Evolutionary conservation across 2,797 vertebrate genomes (phyloP).

Genomic region (Sebastiscus albofasciatus): DNA sequence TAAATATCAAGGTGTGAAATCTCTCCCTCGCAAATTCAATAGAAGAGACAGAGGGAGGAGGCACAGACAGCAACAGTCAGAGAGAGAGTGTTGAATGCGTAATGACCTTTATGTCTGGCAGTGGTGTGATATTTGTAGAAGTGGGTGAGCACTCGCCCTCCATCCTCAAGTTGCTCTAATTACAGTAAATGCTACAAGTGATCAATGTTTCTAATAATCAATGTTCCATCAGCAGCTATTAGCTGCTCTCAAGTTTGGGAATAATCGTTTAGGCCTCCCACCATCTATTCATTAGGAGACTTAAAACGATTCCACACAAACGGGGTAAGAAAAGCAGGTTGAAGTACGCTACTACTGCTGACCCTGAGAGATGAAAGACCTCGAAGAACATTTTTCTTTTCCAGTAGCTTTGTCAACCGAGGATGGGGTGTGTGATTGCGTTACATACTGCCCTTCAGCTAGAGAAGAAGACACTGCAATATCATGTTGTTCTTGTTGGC

Average conservation of each 20-base stretch:
- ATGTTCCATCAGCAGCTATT: constrained; percentile 36
- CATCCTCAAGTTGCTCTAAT: constrained; percentile 6
- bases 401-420: constrained; percentile 21
- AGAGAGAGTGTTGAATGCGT: neutral
- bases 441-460: constrained; percentile 45
- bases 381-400: constrained; percentile 25
- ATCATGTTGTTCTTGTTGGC: constrained; percentile 23
- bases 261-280: neutral
- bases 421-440: constrained; percentile 32
- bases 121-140: constrained; percentile 7
- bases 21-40: neutral
- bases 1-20: constrained; percentile 17
- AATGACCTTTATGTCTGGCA: constrained; percentile 10
- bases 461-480: constrained; percentile 34
- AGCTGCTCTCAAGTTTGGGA: constrained; percentile 13
- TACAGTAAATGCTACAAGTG: constrained; percentile 16
- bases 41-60: neutral
- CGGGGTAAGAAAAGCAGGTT: constrained; percentile 11
- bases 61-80: neutral
- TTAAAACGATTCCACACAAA: neutral
- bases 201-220: constrained; percentile 35
- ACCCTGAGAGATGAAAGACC: constrained; percentile 35
- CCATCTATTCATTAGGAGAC: constrained; percentile 17
- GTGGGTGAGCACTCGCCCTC: neutral
- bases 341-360: neutral